Conservation (phyloP, 2,888 invertebrate species). For the Carterocephalus palaemon region DNA sequence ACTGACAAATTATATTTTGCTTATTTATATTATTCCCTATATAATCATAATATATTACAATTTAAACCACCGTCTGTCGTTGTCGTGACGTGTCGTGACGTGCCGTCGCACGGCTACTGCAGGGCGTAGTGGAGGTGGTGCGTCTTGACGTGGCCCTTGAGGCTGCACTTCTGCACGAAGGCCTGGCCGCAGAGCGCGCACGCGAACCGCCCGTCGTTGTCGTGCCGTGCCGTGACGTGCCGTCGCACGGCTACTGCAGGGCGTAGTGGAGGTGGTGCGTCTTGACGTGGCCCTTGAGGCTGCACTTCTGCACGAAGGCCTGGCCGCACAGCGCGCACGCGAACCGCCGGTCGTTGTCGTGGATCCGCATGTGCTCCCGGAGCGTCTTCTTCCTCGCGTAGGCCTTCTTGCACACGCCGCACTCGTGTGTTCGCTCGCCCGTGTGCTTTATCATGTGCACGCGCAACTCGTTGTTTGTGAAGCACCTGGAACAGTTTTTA, state of each 20-base stretch:
- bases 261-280: conserved; percentile 58
- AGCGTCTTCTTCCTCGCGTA: conserved; percentile 62
- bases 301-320: conserved; percentile 65
- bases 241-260: no score
- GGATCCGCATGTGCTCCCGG: conserved; percentile 63
- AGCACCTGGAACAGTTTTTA: no score
- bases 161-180: conserved; percentile 64
- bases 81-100: no score
- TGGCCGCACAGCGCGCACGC: conserved; percentile 60
- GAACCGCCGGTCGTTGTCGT: conserved; percentile 61
- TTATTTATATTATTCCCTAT: no score
- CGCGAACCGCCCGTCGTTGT: conserved; percentile 58
- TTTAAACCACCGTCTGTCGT: no score
- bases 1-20: no score
- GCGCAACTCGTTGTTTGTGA: conserved; percentile 53
- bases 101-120: no score
- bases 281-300: conserved; percentile 62
- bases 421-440: conserved; percentile 54
- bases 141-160: conserved; percentile 62
- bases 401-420: conserved; percentile 60
- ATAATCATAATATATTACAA: no score
- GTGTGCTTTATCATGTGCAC: conserved; percentile 61
- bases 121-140: no score
- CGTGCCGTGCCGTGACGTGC: no score
- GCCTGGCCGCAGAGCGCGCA: conserved; percentile 61